Conservation (phyloP, 2,797 vertebrate species). For the Rhinichthys osculus region DNA sequence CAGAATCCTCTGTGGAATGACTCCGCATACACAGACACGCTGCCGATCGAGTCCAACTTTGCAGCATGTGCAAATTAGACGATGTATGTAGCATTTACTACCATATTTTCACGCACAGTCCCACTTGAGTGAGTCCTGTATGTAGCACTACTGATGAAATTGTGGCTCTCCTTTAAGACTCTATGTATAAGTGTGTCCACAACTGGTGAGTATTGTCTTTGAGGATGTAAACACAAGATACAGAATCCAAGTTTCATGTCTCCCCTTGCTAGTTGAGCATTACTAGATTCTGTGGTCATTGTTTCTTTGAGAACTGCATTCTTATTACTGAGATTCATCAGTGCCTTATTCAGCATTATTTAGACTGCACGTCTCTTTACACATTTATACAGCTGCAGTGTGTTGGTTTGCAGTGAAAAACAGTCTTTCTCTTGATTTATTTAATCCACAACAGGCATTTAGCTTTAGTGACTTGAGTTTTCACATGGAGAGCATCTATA, state of each 20-base stretch:
- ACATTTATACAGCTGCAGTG: constrained; percentile 13
- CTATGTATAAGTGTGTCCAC: constrained; percentile 15
- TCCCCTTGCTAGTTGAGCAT: constrained; percentile 49
- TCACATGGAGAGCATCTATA: constrained; percentile 6
- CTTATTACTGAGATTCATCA: constrained; percentile 44
- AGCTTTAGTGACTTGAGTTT: not conserved
- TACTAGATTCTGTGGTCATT: not conserved
- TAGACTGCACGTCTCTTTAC: not conserved
- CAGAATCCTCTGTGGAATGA: constrained; percentile 14
- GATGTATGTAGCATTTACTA: constrained; percentile 69
- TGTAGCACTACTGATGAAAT: constrained; percentile 14
- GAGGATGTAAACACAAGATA: constrained; percentile 18
- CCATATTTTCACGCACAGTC: constrained; percentile 56
- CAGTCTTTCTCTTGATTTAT: not conserved
- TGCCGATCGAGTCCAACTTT: constrained; percentile 44
- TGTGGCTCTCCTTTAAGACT: constrained; percentile 5
- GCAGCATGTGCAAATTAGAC: constrained; percentile 47
- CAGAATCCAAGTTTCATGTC: constrained; percentile 30
- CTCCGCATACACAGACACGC: constrained; percentile 44
- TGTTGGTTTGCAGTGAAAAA: not conserved
- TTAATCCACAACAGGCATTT: not conserved
- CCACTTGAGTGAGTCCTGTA: constrained; percentile 36
- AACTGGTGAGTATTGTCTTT: constrained; percentile 22
- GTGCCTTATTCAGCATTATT: constrained; percentile 50
- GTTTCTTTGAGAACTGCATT: constrained; percentile 27